These are phyloP conservation scores for Sardinella longiceps DNA, from an alignment of 2,797 vertebrate species.

Conservation along the genomic window DNA sequence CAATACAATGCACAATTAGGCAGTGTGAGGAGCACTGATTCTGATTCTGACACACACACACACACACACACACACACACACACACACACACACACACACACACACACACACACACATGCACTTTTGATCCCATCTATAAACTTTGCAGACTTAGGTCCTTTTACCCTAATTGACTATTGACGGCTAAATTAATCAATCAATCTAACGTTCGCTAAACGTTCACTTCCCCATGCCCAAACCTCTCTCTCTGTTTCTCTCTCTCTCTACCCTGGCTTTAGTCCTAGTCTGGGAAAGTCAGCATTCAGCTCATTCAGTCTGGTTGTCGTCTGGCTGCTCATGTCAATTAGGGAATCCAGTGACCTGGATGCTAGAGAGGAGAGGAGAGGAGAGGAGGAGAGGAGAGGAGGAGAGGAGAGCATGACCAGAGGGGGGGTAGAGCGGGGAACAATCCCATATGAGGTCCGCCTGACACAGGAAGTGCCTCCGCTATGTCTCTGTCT, in stretches of 20 bases:
- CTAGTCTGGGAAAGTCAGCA: background rate
- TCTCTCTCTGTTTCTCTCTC: background rate
- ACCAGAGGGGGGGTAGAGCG: constrained; percentile 58
- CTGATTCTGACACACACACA: too few relatives aligned
- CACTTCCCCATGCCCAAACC: constrained; percentile 35
- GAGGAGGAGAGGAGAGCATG: constrained; percentile 45
- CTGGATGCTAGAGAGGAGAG: constrained; percentile 51
- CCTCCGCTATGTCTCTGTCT: background rate
- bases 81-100: background rate
- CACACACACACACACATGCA: constrained; percentile 31
- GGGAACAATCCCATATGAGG: constrained; percentile 46
- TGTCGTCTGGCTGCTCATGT: background rate
- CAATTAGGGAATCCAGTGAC: constrained; percentile 68
- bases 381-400: constrained; percentile 52
- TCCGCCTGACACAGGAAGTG: background rate
- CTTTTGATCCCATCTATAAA: constrained; percentile 36
- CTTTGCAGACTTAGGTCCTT: constrained; percentile 55
- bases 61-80: constrained; percentile 25
- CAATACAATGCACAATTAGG: too few relatives aligned
- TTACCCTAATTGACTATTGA: constrained; percentile 60
- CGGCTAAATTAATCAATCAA: constrained; percentile 48
- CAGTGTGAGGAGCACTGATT: too few relatives aligned
- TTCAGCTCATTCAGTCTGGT: background rate
- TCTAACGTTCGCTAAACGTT: constrained; percentile 38
- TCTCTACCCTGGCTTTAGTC: background rate